These are phyloP conservation scores for Epizoanthus fatuus DNA, from an alignment of 92 coral and sea anemone species.

Conservation along the genomic window DNA sequence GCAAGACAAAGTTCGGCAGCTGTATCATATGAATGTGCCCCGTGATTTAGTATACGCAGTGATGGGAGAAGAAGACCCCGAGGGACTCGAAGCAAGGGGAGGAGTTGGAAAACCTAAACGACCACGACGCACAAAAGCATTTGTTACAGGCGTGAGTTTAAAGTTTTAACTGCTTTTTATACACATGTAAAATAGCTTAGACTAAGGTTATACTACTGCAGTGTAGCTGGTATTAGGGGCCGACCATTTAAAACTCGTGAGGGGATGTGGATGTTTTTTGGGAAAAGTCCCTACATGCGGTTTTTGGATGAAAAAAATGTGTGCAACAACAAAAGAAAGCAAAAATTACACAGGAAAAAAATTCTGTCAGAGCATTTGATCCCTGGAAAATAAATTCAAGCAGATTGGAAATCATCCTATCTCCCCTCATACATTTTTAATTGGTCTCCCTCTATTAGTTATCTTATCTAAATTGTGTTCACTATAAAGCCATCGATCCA, in stretches of 20 bases:
- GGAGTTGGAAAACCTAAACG: conserved; percentile 31
- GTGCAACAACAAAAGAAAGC: conserved; percentile 10
- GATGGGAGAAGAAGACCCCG: conserved; percentile 7
- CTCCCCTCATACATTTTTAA: no score
- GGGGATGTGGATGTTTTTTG: conserved; percentile 9
- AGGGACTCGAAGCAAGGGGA: conserved; percentile 38
- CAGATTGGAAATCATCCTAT: no score
- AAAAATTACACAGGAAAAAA: conserved; percentile 10
- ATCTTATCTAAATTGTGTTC: no score
- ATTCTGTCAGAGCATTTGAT: neutral
- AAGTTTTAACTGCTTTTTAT: conserved; percentile 19
- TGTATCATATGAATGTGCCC: conserved; percentile 12
- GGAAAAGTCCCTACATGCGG: conserved; percentile 1
- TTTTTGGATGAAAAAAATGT: neutral
- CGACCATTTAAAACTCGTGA: neutral
- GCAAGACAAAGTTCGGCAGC: conserved; percentile 33
- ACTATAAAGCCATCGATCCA: no score
- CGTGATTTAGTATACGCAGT: conserved; percentile 32
- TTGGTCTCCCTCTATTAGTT: no score
- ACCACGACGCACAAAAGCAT: conserved; percentile 23
- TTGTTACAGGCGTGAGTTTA: conserved; percentile 42
- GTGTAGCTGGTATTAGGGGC: conserved; percentile 5
- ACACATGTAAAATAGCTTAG: conserved; percentile 3
- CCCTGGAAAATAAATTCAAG: neutral
- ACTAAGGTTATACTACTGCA: conserved; percentile 3